Evolutionary conservation across 2,113 vertebrate species (phyloP).

Genomic region (Micronisus gabar): DNA sequence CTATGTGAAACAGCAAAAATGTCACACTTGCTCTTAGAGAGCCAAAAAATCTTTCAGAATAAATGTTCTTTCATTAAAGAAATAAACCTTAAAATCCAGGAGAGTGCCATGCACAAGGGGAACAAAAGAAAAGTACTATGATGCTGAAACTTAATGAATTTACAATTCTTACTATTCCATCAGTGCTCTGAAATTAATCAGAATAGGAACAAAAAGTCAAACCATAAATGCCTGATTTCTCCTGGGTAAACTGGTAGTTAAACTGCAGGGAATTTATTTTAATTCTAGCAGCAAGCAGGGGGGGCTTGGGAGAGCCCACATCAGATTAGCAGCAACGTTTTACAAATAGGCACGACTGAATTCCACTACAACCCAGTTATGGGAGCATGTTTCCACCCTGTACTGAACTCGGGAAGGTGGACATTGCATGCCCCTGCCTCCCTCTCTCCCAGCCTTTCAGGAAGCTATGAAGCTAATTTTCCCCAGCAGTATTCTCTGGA

Average conservation of each 20-base stretch:
- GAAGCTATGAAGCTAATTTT: slow-evolving; percentile 8
- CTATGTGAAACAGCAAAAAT: neutral
- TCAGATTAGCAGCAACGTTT: neutral
- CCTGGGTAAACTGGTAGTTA: slow-evolving; percentile 7
- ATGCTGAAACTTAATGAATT: neutral
- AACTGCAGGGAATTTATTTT: slow-evolving; percentile 1
- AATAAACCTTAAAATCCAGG: neutral
- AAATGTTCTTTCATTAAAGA: neutral
- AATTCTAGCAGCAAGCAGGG: neutral
- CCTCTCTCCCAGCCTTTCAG: neutral
- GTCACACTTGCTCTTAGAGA: neutral
- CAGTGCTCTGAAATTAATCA: slow-evolving; percentile 14
- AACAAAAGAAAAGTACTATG: neutral
- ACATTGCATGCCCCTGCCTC: neutral
- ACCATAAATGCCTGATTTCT: slow-evolving; percentile 31
- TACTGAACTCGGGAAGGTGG: neutral
- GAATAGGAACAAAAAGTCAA: slow-evolving; percentile 22
- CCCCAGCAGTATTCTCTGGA: neutral
- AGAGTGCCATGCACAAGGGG: neutral
- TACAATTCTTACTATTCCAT: slow-evolving; percentile 12
- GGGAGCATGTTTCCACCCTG: neutral
- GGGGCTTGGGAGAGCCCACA: neutral
- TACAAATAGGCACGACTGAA: neutral
- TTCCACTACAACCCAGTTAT: neutral
- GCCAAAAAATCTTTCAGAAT: neutral